Evolutionary conservation across 2,797 vertebrate species (phyloP).

Genomic region (Silurus lanzhouensis): DNA sequence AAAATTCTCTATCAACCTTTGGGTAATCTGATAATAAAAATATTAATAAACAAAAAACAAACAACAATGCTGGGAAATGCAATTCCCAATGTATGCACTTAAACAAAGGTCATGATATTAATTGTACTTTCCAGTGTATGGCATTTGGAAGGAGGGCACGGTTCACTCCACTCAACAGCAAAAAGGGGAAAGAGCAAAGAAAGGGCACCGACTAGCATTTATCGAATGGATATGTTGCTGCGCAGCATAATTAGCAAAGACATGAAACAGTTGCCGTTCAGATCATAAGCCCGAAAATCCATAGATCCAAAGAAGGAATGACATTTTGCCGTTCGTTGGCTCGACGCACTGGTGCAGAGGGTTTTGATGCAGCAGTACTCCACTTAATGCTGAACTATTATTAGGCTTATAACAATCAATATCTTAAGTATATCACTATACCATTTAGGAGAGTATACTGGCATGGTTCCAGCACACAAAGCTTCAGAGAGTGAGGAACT

Average conservation of each 20-base stretch:
- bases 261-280: constrained; percentile 26
- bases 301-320: constrained; percentile 18
- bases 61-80: constrained; percentile 10
- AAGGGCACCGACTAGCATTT: constrained; percentile 38
- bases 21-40: not conserved
- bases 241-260: constrained; percentile 32
- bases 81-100: constrained; percentile 22
- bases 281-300: constrained; percentile 14
- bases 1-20: not conserved
- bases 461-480: not conserved
- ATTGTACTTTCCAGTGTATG: constrained; percentile 36
- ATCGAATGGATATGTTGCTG: constrained; percentile 18
- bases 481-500: not conserved
- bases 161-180: constrained; percentile 30
- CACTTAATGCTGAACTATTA: constrained; percentile 6
- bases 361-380: constrained; percentile 6
- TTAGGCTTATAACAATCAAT: constrained; percentile 23
- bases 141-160: constrained; percentile 20
- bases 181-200: constrained; percentile 27
- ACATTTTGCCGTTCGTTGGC: not conserved
- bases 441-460: constrained; percentile 24
- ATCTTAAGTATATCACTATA: constrained; percentile 18
- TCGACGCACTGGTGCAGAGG: not conserved
- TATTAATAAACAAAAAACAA: not conserved
- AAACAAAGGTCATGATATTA: constrained; percentile 43